phyloP scores from a whole-genome alignment of 1,140 invertebrate species.

The Micrasema longulum region DNA sequence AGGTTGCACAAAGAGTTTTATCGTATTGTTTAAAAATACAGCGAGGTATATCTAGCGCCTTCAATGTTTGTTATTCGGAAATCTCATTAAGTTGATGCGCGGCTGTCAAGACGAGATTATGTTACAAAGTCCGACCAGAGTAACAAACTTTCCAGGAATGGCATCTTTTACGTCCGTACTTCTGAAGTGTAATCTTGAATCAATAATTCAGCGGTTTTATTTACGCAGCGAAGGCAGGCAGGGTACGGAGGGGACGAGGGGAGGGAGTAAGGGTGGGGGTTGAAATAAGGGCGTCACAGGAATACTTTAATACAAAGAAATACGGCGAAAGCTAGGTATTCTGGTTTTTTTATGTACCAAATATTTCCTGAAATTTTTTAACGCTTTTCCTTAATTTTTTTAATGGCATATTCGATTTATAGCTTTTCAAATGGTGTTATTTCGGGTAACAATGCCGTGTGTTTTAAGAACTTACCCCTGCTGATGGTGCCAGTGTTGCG shows the following conservation, averaged over 20 bases:
- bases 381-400: not conserved
- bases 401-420: too few species aligned
- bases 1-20: too few species aligned
- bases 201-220: constrained; percentile 55
- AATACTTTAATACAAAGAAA: constrained; percentile 17
- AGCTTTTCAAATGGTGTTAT: too few species aligned
- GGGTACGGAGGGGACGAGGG: not conserved
- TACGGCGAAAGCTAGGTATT: not conserved
- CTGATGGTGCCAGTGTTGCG: too few species aligned
- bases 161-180: constrained; percentile 37
- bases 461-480: too few species aligned
- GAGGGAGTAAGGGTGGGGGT: not conserved
- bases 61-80: constrained; percentile 28
- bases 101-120: constrained; percentile 37
- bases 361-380: not conserved
- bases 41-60: too few species aligned
- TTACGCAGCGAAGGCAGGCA: constrained; percentile 41
- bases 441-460: too few species aligned
- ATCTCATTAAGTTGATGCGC: constrained; percentile 44
- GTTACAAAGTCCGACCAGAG: constrained; percentile 15
- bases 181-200: constrained; percentile 51
- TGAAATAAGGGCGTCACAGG: constrained; percentile 11
- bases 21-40: too few species aligned
- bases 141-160: constrained; percentile 31
- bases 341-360: not conserved